Base-by-base conservation (phyloP, 1,140 invertebrate genomes). In the Drosophila truncata region DNA sequence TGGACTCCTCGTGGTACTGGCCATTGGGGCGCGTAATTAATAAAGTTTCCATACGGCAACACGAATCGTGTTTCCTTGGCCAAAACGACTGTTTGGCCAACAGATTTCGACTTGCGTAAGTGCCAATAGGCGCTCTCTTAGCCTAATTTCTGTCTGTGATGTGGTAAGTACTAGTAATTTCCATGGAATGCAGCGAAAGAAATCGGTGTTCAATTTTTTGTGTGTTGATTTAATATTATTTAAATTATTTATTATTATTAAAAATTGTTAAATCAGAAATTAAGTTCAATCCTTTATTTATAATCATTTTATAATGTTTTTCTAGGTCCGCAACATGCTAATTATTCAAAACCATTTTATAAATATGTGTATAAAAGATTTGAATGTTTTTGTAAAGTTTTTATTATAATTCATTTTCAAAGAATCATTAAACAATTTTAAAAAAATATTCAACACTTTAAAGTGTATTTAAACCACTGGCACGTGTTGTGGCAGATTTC, bases 11-110 rank as follows among this genome's bases (percentile, higher is more conserved):
- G 31, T 33, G 42, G 20, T 41, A 29, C 25, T 60, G 69, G 69
- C 11, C 84, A 88, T 65, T 78, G 76, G 61, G 59, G 84, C 80
- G 78, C 37, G 58, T 90, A 87, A 87, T 88, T 87, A 88, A 88
- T 66, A 87, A 87, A 87, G 84, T 87, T 87, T 67, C 77, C 80
- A 87, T 78, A 61, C 69, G 75, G 73, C 50, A 37, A 37, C 52
- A 27, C 31, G 54, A 42, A 37, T 47, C 52, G 9, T 60, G 54
- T 37, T 72, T 44, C 23, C 35, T 18, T 58, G 44, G 27, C 44
- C 23, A 42, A 64, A 71, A 62, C 60, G 37, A 37, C 39, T 20
- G 31, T 54, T 54, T 14, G 41, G 33, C 18, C 49, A 54, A 67
- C 49, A 29, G 33, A 47, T 50, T 66, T 58, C 31, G 25, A 20